Evolutionary conservation across 2,797 vertebrate genomes (phyloP).

Genomic region (Glossophaga mutica): DNA sequence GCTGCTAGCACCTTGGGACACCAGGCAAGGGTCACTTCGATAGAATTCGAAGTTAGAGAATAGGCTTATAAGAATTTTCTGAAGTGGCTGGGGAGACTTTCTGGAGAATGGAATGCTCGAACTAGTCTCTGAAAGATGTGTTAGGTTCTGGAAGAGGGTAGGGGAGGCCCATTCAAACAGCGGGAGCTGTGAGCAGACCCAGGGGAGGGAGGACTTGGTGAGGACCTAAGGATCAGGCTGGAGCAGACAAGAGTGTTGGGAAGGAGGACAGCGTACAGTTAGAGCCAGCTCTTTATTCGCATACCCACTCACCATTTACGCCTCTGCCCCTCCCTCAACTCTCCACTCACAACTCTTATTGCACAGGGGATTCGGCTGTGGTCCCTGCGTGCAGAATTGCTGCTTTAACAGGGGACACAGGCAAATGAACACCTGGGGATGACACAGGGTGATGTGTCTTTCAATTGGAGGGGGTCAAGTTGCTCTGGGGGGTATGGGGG

Average conservation of each 20-base stretch:
- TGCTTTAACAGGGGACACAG: background rate
- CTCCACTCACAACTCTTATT: background rate
- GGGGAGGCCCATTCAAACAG: background rate
- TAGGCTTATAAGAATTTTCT: background rate
- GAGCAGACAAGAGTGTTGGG: background rate
- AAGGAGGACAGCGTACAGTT: no score
- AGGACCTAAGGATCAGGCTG: background rate
- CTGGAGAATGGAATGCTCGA: background rate
- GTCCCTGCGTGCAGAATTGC: background rate
- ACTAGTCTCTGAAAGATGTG: background rate
- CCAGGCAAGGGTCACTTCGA: background rate
- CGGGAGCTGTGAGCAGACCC: background rate
- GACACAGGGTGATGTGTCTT: background rate
- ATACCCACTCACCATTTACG: background rate
- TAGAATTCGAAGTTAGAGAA: background rate
- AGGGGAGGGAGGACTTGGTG: background rate
- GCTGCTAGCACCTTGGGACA: background rate
- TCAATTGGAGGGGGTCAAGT: background rate
- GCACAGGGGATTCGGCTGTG: background rate
- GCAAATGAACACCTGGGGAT: background rate
- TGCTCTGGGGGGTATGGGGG: background rate
- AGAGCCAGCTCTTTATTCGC: background rate
- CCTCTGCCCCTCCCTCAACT: background rate
- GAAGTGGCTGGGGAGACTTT: background rate
- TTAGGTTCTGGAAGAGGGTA: background rate